Evolutionary conservation across 2,797 vertebrate species (phyloP).

Genomic region (Alosa sapidissima): DNA sequence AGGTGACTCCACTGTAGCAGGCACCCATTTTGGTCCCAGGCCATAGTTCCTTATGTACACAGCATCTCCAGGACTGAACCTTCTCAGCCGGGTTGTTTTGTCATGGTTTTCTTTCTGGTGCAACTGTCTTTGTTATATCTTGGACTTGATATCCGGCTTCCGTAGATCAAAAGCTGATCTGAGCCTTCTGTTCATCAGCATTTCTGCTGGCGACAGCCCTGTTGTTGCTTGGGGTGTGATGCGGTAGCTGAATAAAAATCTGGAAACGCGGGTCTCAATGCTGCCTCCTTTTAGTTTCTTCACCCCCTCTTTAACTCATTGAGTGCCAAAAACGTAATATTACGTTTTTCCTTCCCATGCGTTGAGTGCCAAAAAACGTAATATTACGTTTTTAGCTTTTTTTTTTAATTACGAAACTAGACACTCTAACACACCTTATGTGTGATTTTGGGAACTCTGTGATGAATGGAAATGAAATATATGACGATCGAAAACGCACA

Average conservation of each 20-base stretch:
- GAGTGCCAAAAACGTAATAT: no score
- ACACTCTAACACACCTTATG: no score
- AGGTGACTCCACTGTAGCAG: not conserved
- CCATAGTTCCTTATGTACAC: not conserved
- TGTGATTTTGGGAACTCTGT: no score
- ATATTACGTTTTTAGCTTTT: no score
- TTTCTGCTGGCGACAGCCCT: not conserved
- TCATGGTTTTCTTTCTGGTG: not conserved
- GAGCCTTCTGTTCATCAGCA: not conserved
- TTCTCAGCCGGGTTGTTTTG: not conserved
- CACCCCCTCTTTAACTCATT: constrained; percentile 29
- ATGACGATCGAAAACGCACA: no score
- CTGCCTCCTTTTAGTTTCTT: constrained; percentile 11
- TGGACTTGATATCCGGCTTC: not conserved
- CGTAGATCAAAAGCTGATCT: constrained; percentile 25
- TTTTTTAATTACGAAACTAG: no score
- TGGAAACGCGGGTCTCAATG: not conserved
- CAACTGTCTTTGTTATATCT: constrained; percentile 27
- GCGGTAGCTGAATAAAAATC: constrained; percentile 30
- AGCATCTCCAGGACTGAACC: not conserved
- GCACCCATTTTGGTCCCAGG: constrained; percentile 2
- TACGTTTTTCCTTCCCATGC: no score
- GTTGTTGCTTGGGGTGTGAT: constrained; percentile 12
- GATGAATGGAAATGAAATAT: no score
- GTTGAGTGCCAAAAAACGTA: no score